These are phyloP conservation scores for Pongo pygmaeus DNA, from an alignment of 2,113 vertebrate genomes.

Conservation along the genomic window DNA sequence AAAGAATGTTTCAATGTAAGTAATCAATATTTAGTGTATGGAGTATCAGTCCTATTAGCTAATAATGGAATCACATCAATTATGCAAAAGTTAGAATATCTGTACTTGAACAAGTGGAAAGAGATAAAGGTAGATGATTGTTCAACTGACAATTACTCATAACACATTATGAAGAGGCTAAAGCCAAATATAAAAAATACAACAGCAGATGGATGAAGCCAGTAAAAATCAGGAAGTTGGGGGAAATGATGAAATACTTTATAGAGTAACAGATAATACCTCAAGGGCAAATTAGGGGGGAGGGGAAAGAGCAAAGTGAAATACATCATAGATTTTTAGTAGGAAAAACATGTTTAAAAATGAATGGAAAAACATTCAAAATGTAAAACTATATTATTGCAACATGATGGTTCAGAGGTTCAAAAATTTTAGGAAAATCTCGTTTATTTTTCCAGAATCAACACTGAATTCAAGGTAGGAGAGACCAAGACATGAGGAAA, in stretches of 20 bases:
- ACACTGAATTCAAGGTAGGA: neutral
- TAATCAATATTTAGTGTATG: conserved; percentile 23
- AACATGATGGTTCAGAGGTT: conserved; percentile 9
- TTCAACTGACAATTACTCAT: neutral
- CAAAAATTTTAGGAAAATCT: conserved; percentile 39
- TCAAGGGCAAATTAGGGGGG: neutral
- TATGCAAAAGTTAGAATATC: conserved; percentile 13
- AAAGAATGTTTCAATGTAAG: conserved; percentile 34
- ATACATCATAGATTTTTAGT: neutral
- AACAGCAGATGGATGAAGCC: neutral
- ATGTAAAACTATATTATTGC: neutral
- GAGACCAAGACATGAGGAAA: neutral
- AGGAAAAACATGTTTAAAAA: conserved; percentile 38
- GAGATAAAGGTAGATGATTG: conserved; percentile 20
- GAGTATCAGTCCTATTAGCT: conserved; percentile 14
- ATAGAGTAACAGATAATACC: conserved; percentile 21
- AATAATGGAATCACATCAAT: neutral
- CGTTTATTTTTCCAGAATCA: conserved; percentile 47
- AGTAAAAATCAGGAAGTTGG: conserved; percentile 33
- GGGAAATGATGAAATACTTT: conserved; percentile 14
- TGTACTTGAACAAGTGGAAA: conserved; percentile 27
- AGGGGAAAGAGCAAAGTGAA: neutral
- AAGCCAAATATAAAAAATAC: conserved; percentile 51
- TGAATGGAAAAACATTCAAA: neutral
- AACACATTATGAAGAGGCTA: conserved; percentile 27